Evolutionary conservation across 2,888 invertebrate species (phyloP).

Genomic region (Leptopterna dolabrata): DNA sequence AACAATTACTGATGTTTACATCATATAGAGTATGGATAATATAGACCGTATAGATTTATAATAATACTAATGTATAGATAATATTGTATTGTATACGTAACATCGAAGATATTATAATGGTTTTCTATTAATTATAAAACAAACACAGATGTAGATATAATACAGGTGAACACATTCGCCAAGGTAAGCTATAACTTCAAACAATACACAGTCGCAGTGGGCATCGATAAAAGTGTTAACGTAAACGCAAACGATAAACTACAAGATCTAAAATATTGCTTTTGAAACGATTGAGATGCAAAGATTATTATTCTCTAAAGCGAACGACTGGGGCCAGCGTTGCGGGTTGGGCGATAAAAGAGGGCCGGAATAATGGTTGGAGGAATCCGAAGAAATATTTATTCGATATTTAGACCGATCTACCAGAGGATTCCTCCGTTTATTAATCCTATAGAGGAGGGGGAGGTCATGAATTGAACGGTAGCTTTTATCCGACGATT

Average conservation of each 20-base stretch:
- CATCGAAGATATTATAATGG: no score
- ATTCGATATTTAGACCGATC: constrained; percentile 8
- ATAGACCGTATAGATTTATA: no score
- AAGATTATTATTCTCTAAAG: neutral
- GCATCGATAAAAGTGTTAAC: neutral
- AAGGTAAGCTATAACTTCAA: no score
- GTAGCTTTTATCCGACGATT: constrained; percentile 8
- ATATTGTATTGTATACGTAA: no score
- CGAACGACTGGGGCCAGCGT: neutral
- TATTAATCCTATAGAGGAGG: neutral
- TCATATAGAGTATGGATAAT: no score
- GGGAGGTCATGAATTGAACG: constrained; percentile 6
- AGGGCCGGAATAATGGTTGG: neutral
- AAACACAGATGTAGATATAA: no score
- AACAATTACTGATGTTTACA: no score
- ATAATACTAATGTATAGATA: no score
- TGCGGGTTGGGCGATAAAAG: neutral
- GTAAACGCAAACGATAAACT: neutral
- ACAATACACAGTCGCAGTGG: no score
- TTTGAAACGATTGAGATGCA: neutral
- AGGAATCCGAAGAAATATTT: constrained; percentile 45
- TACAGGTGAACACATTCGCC: no score
- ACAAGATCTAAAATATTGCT: neutral
- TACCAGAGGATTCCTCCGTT: neutral
- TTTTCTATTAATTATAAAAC: no score